phyloP scores from a whole-genome alignment of 2,113 vertebrate genomes.

The Epinephelus cyanopodus region DNA sequence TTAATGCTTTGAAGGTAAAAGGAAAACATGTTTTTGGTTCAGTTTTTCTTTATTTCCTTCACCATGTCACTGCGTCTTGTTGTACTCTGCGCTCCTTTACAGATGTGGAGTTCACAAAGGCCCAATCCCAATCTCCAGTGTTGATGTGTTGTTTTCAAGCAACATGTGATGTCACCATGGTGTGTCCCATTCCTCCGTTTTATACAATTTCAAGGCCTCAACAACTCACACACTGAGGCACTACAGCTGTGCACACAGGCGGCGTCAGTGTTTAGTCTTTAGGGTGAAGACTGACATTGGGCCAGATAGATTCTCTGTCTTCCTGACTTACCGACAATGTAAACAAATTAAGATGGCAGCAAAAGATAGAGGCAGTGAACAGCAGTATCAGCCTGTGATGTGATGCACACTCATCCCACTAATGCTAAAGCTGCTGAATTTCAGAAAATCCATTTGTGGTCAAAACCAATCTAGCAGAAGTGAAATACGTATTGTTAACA shows the following conservation, averaged over 20 bases:
- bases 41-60: background rate
- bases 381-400: background rate
- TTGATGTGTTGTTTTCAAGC: too few relatives aligned
- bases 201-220: too few relatives aligned
- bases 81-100: background rate
- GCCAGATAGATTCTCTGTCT: background rate
- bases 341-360: background rate
- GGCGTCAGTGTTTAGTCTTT: too few relatives aligned
- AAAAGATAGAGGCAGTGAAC: background rate
- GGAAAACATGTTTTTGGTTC: background rate
- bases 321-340: background rate
- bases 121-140: too few relatives aligned
- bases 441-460: background rate
- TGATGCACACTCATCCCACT: background rate
- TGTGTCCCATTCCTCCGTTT: too few relatives aligned
- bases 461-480: background rate
- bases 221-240: too few relatives aligned
- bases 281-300: too few relatives aligned
- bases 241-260: too few relatives aligned
- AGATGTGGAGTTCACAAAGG: background rate
- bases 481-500: background rate
- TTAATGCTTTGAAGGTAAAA: background rate
- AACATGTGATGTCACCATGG: too few relatives aligned
- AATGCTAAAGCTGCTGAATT: background rate
- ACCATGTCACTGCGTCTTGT: background rate